Base-by-base conservation (phyloP, 2,888 invertebrate genomes). In the Xestia ashworthii region DNA sequence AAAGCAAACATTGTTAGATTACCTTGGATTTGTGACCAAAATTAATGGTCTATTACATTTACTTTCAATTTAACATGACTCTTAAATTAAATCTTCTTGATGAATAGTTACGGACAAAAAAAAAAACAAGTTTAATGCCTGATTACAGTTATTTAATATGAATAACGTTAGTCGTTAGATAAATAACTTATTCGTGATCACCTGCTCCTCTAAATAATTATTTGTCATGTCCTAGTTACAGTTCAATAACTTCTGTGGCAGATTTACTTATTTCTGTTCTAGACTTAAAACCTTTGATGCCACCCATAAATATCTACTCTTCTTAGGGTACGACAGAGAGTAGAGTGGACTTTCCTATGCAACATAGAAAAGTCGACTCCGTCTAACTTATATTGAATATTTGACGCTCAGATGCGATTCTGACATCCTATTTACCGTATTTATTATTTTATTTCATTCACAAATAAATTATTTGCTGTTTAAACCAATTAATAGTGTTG, bases 1-100 rank as follows among this genome's bases (percentile, higher is more conserved):
- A 87, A 72, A 74, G 55, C 60, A 77, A 74, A 48, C 41, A 44
- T 44, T 73, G 71, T 73, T 68, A 74, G 50, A 77, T 84, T 66
- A 74, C 50, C 69, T 77, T 48, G 60, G 48, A 78, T 62, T 83
- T 74, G 64, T 53, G 62, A 67, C 50, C 62, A 81, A 83, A 83
- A 81, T 77, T 62, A 77, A 80, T 78, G 50, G 50, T 38, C 1
- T 38, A 66, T 11, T 55, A 55, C 22, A 38, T 78, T 65, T 78
- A 53, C 70, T 74, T 78, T 53, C 22, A 76, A 76, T 82, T 74
- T 62, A 69, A 60, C 71, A 55, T 71, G 5, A 3, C 58, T 74
- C 32, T 67, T 38, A 64, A 50, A 68, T 50, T 32, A 74, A 50
- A 48, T 60, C 66, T 19, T 38, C 16, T 64, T 65, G 48, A 67